Evolutionary conservation across 2,888 invertebrate genomes (phyloP), one percentile per base, ranked within the genome.

Genomic region (Rhagophthalmus giganteus): DNA sequence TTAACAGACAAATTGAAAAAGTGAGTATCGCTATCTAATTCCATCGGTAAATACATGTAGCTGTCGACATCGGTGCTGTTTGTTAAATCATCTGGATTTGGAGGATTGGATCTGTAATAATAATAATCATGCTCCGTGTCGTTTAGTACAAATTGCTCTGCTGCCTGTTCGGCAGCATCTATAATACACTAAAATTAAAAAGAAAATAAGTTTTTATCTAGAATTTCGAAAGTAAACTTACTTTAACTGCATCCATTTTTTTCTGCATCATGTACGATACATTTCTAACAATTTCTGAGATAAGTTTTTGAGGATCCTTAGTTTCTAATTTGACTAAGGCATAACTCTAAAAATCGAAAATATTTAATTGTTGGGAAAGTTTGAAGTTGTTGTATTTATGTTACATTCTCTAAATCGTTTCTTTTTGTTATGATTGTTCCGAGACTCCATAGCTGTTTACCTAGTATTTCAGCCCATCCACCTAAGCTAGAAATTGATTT

Each of bases 171-270:
- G 0, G 92, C 91, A 46, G 79, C 82, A 57, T 84, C 82, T 64
- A 87, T 83, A 56, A 94, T 90, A 65, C 91, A 89, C 80, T 86
- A 77, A 24, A 78, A 77, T 46, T 9, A 3, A 13, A 11, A 7
- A 24, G 38, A 26, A 37, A 11, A 16, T 15, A 48, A 10, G 8
- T 30, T 13, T 1, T 4, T 45, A 8, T 39, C 20, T 7, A 4
- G 12, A 20, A 11, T 11, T 7, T 32, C 13, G 28, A 28, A 12
- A 25, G 30, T 20, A 48, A 52, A 49, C 66, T 76, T 78, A 87
- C 87, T 78, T 81, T 81, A 46, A 94, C 88, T n/a, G 94, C 92
- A 65, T 91, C 89, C 79, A 90, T 89, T 82, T 94, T 93, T 64
- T 88, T 82, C 31, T 87, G 85, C 62, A 94, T 80, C 88, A 94